Evolutionary conservation across 2,113 vertebrate species (phyloP), one percentile per base, ranked within the genome.

Genomic region (Aspidoscelis tigris): DNA sequence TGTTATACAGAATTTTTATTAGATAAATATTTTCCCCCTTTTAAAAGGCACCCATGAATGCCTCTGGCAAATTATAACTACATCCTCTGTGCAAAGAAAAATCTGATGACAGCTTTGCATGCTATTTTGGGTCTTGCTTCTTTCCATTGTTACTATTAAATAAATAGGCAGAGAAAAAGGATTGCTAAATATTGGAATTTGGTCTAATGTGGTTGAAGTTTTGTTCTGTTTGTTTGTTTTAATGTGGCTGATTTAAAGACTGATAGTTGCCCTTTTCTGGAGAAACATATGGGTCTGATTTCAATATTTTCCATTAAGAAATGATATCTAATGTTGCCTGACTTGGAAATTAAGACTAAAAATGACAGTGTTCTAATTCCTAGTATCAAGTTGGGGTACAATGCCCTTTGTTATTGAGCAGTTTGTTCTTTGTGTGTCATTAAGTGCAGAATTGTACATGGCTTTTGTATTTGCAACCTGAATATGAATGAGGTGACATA

Each of bases 51-150:
- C n/a, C 21, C 82, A 78, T 75, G 87, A 78, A 85, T 91, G 83
- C 44, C 80, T 91, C 76, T 82, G 72, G 89, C 16, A 91, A 89
- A 82, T 92, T 90, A 81, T 93, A 93, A 93, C 89, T 89, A 87
- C 78, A 78, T 78, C 80, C 71, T 93, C 81, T 90, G 91, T 93
- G 81, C 50, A 85, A 84, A 87, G 89, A 64, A 85, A 0, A 91
- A 89, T 78, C 88, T 43, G 84, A 82, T 86, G 86, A 82, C 85
- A 92, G 84, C 0, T 1, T 86, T 90, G 84, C 85, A 87, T 93
- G 90, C 80, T 80, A 87, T 89, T 91, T 92, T 93, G n/a, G 41
- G n/a, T 26, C 66, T 84, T 69, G 64, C 75, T 55, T 86, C 87
- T 86, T 82, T 91, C 91, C 83, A 70, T 89, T 89, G 89, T 90